Percentiles rank a stretch among this genome's conserved stretches.
phyloP scores from a whole-genome alignment of 2,797 vertebrate genomes.

The Geranospiza caerulescens region DNA sequence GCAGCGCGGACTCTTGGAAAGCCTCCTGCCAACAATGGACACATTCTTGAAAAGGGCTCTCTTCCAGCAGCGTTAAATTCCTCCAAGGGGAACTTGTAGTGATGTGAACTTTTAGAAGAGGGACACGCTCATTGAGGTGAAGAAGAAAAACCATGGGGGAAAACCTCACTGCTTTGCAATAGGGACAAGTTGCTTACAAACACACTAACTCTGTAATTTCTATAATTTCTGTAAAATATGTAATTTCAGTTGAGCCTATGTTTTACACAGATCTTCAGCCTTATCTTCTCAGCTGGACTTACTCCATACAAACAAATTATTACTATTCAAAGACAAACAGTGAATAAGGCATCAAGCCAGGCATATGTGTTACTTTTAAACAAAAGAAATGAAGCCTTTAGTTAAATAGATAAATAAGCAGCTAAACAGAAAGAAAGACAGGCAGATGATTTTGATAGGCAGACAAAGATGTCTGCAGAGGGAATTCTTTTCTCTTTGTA shows the following conservation, averaged over 20 bases:
- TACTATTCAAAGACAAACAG: slow-evolving; percentile 3
- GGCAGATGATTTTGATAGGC: background rate
- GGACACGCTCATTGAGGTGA: background rate
- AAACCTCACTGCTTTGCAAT: background rate
- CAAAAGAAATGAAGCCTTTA: slow-evolving; percentile 3
- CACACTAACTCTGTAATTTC: background rate
- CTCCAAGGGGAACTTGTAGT: background rate
- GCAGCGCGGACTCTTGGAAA: background rate
- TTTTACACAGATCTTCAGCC: slow-evolving; percentile 16
- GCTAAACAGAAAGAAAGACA: background rate
- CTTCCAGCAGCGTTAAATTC: background rate
- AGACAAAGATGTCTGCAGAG: slow-evolving; percentile 1
- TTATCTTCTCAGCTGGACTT: slow-evolving; percentile 4
- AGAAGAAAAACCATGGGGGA: background rate
- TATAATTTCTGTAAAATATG: background rate
- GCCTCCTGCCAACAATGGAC: background rate
- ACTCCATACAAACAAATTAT: background rate
- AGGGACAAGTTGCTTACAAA: background rate
- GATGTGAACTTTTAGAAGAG: background rate
- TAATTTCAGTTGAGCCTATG: background rate
- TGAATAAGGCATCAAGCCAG: background rate
- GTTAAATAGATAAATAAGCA: slow-evolving; percentile 41
- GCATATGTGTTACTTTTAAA: background rate
- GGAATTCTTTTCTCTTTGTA: background rate
- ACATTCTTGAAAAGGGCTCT: background rate